Percentiles rank a stretch among this genome's conserved stretches.
Conservation (phyloP, 35 echinoderm and acorn worm genomes). For the Amphiura filiformis region DNA sequence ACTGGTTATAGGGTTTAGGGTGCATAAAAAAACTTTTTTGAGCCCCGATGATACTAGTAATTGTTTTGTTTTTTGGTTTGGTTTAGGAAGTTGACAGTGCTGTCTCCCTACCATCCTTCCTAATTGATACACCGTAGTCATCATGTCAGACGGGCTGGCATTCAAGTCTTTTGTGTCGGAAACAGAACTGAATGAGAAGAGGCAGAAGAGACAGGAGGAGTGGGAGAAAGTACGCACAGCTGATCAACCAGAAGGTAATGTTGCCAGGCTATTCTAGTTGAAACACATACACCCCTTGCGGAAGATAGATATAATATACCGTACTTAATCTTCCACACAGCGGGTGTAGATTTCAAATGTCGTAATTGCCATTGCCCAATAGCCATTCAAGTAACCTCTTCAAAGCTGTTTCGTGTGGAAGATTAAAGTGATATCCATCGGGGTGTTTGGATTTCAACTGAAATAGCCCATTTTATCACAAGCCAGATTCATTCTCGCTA, state of each 20-base stretch:
- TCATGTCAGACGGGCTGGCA: background rate
- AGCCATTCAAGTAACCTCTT: background rate
- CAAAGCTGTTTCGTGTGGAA: background rate
- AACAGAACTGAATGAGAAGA: constrained; percentile 78
- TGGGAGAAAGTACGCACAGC: constrained; percentile 96
- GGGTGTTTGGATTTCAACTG: too few species aligned
- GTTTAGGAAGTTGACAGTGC: too few species aligned
- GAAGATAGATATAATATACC: background rate
- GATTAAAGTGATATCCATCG: background rate
- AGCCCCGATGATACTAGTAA: too few species aligned
- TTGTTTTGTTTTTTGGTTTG: too few species aligned
- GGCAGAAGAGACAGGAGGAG: constrained; percentile 93
- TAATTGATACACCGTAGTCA: too few species aligned
- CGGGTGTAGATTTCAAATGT: background rate
- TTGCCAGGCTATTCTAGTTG: background rate
- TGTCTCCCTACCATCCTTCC: too few species aligned
- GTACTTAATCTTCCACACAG: background rate
- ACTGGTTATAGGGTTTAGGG: too few species aligned
- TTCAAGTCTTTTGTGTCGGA: constrained; percentile 92
- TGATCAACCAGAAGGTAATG: constrained; percentile 90
- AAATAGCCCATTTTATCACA: too few species aligned
- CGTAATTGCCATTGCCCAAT: background rate
- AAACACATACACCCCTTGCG: background rate
- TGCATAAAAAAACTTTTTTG: too few species aligned
- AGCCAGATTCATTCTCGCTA: too few species aligned